Percentiles rank a stretch among this genome's conserved stretches.
phyloP scores from a whole-genome alignment of 1,140 invertebrate species.

The Neodiprion fabricii region DNA sequence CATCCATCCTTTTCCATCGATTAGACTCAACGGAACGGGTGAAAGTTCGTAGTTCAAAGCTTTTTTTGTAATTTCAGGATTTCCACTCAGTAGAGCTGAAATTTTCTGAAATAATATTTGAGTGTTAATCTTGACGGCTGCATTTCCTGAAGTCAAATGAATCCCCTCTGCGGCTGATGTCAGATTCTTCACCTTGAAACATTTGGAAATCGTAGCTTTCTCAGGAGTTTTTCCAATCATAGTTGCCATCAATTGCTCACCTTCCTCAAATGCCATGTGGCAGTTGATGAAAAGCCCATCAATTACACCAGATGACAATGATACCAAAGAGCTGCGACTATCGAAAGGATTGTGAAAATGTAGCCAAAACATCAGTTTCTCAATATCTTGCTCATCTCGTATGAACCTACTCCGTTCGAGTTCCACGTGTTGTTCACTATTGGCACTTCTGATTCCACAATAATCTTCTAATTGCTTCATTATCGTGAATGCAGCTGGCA shows the following conservation, averaged over 20 bases:
- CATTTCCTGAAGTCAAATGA: neutral
- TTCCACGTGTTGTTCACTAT: conserved; percentile 32
- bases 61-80: conserved; percentile 1
- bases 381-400: neutral
- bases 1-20: conserved; percentile 16
- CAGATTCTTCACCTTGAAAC: neutral
- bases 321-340: neutral
- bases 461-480: conserved; percentile 30
- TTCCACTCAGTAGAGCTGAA: neutral
- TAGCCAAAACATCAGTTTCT: neutral
- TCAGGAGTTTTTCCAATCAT: conserved; percentile 4
- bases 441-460: conserved; percentile 18
- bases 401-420: neutral
- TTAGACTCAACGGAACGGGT: conserved; percentile 11
- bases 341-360: conserved; percentile 4
- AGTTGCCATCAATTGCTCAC: neutral
- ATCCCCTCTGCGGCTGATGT: neutral
- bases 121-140: neutral
- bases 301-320: conserved; percentile 16
- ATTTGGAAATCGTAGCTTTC: neutral
- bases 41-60: conserved; percentile 15
- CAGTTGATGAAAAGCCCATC: conserved; percentile 2
- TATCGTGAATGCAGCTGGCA: conserved; percentile 10
- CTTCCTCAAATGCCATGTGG: conserved; percentile 13
- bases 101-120: neutral